Evolutionary conservation across 2,888 invertebrate species (phyloP).

Genomic region (Quadroppia sp.): DNA sequence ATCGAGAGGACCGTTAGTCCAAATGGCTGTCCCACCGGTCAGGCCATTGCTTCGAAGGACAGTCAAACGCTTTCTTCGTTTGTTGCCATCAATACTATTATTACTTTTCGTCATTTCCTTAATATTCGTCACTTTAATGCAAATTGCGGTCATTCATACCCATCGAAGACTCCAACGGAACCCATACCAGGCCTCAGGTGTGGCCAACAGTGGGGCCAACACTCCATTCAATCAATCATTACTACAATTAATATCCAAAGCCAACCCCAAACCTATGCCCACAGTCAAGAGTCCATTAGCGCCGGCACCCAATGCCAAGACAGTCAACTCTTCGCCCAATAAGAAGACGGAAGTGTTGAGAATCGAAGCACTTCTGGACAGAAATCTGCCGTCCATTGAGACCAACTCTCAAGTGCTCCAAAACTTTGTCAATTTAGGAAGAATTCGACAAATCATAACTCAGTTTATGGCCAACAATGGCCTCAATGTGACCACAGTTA

Average conservation of each 20-base stretch:
- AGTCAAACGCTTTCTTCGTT: constrained; percentile 46
- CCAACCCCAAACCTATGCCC: not conserved
- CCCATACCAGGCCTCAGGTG: not conserved
- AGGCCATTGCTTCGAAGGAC: constrained; percentile 47
- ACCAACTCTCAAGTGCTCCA: constrained; percentile 45
- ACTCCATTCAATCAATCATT: not conserved
- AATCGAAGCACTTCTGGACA: constrained; percentile 47
- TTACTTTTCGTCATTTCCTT: constrained; percentile 48
- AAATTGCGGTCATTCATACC: constrained; percentile 48
- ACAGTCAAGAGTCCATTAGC: not conserved
- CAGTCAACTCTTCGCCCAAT: not conserved
- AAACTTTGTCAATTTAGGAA: constrained; percentile 44
- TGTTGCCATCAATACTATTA: constrained; percentile 47
- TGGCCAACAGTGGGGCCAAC: constrained; percentile 9
- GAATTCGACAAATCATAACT: constrained; percentile 44
- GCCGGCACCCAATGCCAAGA: not conserved
- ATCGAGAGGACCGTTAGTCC: constrained; percentile 42
- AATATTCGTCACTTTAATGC: constrained; percentile 49
- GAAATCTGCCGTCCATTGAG: constrained; percentile 46
- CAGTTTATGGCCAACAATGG: not conserved
- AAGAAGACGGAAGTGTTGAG: constrained; percentile 45
- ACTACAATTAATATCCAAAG: not conserved
- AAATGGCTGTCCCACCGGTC: constrained; percentile 47
- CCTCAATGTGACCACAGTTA: not conserved
- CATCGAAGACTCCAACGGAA: constrained; percentile 42